A percentile compares a stretch with the other conserved stretches of the same genome.
Evolutionary conservation across 2,888 invertebrate genomes (phyloP).

Genomic region (Euspilapteryx auroguttella): DNA sequence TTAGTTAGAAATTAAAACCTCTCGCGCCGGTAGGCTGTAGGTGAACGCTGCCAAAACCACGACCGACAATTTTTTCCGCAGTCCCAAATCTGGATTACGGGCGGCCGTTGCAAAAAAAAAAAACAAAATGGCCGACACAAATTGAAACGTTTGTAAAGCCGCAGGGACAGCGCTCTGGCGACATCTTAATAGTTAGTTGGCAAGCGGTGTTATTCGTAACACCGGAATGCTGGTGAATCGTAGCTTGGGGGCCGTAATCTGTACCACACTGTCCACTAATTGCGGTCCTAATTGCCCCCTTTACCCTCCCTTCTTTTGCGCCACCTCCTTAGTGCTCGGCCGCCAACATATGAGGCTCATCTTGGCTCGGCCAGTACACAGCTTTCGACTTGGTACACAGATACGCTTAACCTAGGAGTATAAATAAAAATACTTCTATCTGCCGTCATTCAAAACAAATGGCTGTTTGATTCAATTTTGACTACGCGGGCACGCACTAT

Average conservation of each 20-base stretch:
- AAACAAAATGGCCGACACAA: conserved; percentile 2
- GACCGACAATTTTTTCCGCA: background rate
- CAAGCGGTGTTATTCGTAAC: conserved; percentile 42
- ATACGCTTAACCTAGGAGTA: no score
- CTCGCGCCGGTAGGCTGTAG: conserved; percentile 2
- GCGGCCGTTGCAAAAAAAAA: no score
- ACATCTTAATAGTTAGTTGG: conserved; percentile 52
- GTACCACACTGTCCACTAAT: conserved; percentile 58
- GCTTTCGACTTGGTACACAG: no score
- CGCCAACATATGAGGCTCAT: conserved; percentile 19
- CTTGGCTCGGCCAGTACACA: conserved; percentile 22
- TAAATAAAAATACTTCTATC: no score
- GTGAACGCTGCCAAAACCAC: conserved; percentile 2
- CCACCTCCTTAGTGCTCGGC: conserved; percentile 16
- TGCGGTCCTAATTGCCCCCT: conserved; percentile 52
- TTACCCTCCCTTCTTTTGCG: conserved; percentile 22
- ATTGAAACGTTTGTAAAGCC: conserved; percentile 9
- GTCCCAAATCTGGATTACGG: no score
- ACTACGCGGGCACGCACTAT: no score
- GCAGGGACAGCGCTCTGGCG: conserved; percentile 13
- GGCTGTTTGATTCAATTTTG: no score
- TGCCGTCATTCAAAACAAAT: no score
- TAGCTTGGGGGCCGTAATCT: conserved; percentile 45
- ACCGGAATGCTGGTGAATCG: conserved; percentile 32
- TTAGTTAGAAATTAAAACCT: conserved; percentile 4